Conservation (phyloP, 2,113 vertebrate species). For the Caranx ignobilis region DNA sequence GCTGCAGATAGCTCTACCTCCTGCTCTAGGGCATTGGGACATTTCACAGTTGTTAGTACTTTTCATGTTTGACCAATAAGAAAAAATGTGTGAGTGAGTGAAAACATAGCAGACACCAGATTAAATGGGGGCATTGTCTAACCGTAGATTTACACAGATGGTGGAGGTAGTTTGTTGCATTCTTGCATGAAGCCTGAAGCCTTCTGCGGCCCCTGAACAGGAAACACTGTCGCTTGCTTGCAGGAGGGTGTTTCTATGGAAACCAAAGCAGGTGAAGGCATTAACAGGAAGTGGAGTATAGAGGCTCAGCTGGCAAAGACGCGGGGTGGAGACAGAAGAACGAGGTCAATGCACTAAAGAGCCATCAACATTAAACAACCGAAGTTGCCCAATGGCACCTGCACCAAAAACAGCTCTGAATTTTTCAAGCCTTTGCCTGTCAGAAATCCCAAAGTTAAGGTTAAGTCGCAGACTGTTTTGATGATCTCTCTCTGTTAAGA, state of each 20-base stretch:
- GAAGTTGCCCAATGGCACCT: conserved; percentile 17
- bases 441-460: conserved; percentile 49
- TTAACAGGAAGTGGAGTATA: conserved; percentile 76
- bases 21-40: background rate
- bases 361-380: conserved; percentile 29
- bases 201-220: conserved; percentile 65
- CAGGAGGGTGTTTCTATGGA: conserved; percentile 73
- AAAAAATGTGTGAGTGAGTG: background rate
- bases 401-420: conserved; percentile 27
- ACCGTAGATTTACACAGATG: conserved; percentile 32
- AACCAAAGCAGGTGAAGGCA: conserved; percentile 79
- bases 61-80: background rate
- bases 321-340: conserved; percentile 46
- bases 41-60: conserved; percentile 1
- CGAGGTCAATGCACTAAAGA: conserved; percentile 58
- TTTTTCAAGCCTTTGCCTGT: conserved; percentile 45
- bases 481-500: conserved; percentile 8
- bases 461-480: conserved; percentile 34
- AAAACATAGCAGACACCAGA: background rate
- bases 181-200: conserved; percentile 24
- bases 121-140: background rate
- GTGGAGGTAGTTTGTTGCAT: conserved; percentile 49
- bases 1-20: background rate
- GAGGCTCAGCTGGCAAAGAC: conserved; percentile 61
- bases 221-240: conserved; percentile 66